A percentile compares a stretch with the other conserved stretches of the same genome.
Evolutionary conservation across 30 jellyfish, hydroid and myxozoan species (phyloP).

Genomic region (Euphysa ruthae): DNA sequence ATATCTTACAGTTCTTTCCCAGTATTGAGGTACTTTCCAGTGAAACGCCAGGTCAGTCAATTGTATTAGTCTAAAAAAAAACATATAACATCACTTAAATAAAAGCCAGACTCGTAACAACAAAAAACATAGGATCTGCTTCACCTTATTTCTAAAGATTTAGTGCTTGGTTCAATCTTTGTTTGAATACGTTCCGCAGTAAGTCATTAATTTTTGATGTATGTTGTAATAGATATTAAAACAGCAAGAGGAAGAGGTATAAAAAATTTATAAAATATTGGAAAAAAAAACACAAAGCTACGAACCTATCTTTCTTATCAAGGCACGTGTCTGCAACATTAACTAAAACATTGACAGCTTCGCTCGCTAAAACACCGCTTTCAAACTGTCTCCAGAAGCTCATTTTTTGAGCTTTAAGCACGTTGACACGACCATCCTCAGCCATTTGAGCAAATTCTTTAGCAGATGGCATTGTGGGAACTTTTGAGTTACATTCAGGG

Average conservation of each 20-base stretch:
- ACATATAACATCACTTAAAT: background rate
- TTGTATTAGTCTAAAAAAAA: conserved; percentile 40
- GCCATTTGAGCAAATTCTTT: conserved; percentile 86
- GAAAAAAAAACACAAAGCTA: no score
- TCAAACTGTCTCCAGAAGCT: conserved; percentile 89
- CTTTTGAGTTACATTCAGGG: conserved; percentile 71
- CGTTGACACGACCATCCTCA: conserved; percentile 77
- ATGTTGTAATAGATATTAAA: no score
- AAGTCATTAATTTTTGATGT: no score
- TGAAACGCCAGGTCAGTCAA: conserved; percentile 50
- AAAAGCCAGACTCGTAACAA: no score
- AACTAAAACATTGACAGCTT: conserved; percentile 75
- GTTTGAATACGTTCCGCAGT: no score
- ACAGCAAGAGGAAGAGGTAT: no score
- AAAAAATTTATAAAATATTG: no score
- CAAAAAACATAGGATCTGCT: no score
- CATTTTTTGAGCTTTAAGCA: conserved; percentile 76
- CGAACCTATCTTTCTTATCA: conserved; percentile 69
- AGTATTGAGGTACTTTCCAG: conserved; percentile 80
- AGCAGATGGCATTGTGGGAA: conserved; percentile 75
- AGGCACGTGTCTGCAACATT: conserved; percentile 80
- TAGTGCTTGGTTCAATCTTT: no score
- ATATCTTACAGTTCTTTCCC: conserved; percentile 80
- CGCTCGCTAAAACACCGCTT: conserved; percentile 81
- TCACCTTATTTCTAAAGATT: no score